These are phyloP conservation scores for Drosophila quadrilineata DNA, from an alignment of 1,140 invertebrate genomes.

Conservation along the genomic window DNA sequence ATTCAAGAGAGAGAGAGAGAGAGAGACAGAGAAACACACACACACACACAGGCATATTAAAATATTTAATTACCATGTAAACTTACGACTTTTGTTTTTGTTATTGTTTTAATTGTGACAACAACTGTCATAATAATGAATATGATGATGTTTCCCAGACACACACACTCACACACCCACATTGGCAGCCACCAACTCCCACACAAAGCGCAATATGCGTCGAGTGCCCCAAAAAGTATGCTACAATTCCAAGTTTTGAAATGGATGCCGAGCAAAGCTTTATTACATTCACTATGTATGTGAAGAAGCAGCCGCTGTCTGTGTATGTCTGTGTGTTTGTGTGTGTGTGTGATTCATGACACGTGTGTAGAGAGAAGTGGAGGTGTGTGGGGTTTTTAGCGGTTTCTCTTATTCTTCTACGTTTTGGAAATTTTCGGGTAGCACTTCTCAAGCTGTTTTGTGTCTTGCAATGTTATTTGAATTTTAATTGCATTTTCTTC, in stretches of 20 bases:
- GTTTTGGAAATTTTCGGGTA: slow-evolving; percentile 70
- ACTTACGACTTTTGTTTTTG: slow-evolving; percentile 79
- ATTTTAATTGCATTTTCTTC: slow-evolving; percentile 78
- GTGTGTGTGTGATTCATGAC: slow-evolving; percentile 50
- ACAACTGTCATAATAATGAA: slow-evolving; percentile 79
- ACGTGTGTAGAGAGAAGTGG: too few relatives aligned
- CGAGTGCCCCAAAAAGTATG: slow-evolving; percentile 29
- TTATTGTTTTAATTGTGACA: slow-evolving; percentile 79
- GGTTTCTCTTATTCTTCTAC: slow-evolving; percentile 73
- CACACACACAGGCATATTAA: slow-evolving; percentile 69
- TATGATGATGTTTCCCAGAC: slow-evolving; percentile 73
- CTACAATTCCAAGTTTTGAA: slow-evolving; percentile 36
- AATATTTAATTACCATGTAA: slow-evolving; percentile 80
- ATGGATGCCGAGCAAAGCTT: slow-evolving; percentile 59
- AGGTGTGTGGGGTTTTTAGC: slow-evolving; percentile 43
- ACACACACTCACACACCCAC: too few relatives aligned
- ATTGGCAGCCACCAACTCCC: background rate
- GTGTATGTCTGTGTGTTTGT: slow-evolving; percentile 7
- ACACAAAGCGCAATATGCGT: slow-evolving; percentile 34
- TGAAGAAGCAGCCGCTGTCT: slow-evolving; percentile 15
- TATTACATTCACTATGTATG: slow-evolving; percentile 63
- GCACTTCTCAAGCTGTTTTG: slow-evolving; percentile 63
- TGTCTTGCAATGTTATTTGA: slow-evolving; percentile 73
- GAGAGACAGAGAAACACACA: slow-evolving; percentile 5
- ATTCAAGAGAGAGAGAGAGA: background rate